These are phyloP conservation scores for Dryas iulia DNA, from an alignment of 1,140 invertebrate species.

Conservation along the genomic window DNA sequence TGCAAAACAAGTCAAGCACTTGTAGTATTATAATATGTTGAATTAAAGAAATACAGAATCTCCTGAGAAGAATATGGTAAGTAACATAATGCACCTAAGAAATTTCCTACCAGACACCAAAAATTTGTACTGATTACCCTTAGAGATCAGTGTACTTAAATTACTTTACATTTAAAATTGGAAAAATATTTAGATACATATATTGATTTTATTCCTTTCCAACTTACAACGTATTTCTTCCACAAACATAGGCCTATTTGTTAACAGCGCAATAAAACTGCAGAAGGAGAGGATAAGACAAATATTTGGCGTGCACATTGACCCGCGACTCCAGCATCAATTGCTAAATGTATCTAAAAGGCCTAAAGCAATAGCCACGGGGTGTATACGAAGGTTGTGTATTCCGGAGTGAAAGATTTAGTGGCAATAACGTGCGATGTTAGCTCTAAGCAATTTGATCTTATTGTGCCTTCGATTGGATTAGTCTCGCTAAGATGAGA, in stretches of 20 bases:
- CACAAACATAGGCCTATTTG: constrained; percentile 48
- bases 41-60: too few species aligned
- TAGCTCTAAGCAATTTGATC: constrained; percentile 58
- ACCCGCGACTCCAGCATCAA: constrained; percentile 39
- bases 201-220: too few species aligned
- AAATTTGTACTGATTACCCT: too few species aligned
- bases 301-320: constrained; percentile 53
- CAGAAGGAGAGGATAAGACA: constrained; percentile 42
- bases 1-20: too few species aligned
- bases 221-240: constrained; percentile 1
- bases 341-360: constrained; percentile 58
- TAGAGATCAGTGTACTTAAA: too few species aligned
- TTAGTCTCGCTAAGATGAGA: constrained; percentile 49
- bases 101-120: too few species aligned
- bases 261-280: constrained; percentile 61
- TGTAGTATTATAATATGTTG: too few species aligned
- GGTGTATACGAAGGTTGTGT: constrained; percentile 39
- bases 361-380: constrained; percentile 55
- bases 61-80: too few species aligned
- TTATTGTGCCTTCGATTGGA: constrained; percentile 69
- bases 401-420: constrained; percentile 68
- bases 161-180: too few species aligned
- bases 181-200: too few species aligned
- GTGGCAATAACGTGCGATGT: constrained; percentile 72
- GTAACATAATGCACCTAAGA: too few species aligned